A percentile compares a stretch with the other conserved stretches of the same genome.
Evolutionary conservation across 2,888 invertebrate species (phyloP).

Genomic region (Drosophila mettleri): DNA sequence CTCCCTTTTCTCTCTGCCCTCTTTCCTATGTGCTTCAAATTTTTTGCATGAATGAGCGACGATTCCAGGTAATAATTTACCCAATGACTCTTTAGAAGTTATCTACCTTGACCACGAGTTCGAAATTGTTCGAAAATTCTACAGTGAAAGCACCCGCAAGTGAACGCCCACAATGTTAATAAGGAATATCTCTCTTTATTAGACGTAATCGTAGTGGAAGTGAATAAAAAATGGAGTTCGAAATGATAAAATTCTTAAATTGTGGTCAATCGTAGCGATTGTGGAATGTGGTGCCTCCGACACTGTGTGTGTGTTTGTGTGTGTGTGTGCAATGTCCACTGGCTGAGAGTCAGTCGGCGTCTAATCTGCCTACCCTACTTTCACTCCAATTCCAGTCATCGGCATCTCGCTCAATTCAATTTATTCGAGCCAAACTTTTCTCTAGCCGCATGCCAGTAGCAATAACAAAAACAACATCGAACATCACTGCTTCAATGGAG

Average conservation of each 20-base stretch:
- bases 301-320: constrained; percentile 24
- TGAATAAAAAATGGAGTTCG: constrained; percentile 8
- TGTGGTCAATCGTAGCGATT: constrained; percentile 12
- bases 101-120: constrained; percentile 21
- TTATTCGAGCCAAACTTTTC: constrained; percentile 73
- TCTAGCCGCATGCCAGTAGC: constrained; percentile 63
- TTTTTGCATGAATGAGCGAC: constrained; percentile 35
- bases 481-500: constrained; percentile 40
- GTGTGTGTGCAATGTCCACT: constrained; percentile 27
- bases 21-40: constrained; percentile 9
- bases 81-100: constrained; percentile 19
- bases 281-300: constrained; percentile 47
- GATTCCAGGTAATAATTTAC: constrained; percentile 36
- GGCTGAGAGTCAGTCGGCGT: constrained; percentile 46
- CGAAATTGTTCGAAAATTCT: neutral
- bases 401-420: constrained; percentile 78
- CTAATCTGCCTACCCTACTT: constrained; percentile 84
- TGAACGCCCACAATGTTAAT: neutral
- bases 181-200: neutral
- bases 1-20: neutral
- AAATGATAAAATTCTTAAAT: constrained; percentile 17
- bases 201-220: constrained; percentile 1
- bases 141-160: neutral
- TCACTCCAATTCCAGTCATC: constrained; percentile 81
- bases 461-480: constrained; percentile 27